A percentile compares a stretch with the other conserved stretches of the same genome.
Conservation (phyloP, 2,113 vertebrate species). For the Myanophis thanlyinensis region DNA sequence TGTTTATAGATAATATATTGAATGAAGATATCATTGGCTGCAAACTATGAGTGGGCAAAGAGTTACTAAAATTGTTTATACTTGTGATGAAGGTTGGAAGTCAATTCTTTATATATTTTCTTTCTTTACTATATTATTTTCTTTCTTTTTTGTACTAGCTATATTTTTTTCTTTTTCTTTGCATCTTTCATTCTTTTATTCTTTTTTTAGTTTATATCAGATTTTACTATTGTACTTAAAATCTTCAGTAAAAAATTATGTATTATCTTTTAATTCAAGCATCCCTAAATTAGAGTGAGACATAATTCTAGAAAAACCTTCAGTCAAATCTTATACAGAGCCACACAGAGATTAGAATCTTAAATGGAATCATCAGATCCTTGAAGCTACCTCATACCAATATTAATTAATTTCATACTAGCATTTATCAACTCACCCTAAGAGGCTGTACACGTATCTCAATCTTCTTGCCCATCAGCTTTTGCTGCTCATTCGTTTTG, state of each 20-base stretch:
- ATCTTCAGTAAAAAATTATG: neutral
- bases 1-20: neutral
- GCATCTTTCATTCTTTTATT: neutral
- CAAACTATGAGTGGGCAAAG: neutral
- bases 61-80: neutral
- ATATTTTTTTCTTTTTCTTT: neutral
- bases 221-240: neutral
- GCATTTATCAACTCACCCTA: constrained; percentile 63
- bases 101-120: neutral
- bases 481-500: constrained; percentile 74
- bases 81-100: neutral
- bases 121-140: neutral
- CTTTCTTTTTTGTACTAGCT: neutral
- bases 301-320: neutral
- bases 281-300: neutral
- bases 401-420: neutral
- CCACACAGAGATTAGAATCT: no score
- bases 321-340: neutral
- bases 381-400: neutral
- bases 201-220: neutral
- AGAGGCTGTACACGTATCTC: constrained; percentile 64
- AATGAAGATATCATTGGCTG: neutral
- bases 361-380: neutral
- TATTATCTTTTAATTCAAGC: neutral
- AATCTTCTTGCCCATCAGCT: constrained; percentile 72